Evolutionary conservation across 2,797 vertebrate genomes (phyloP).

Genomic region (Chelmon rostratus): DNA sequence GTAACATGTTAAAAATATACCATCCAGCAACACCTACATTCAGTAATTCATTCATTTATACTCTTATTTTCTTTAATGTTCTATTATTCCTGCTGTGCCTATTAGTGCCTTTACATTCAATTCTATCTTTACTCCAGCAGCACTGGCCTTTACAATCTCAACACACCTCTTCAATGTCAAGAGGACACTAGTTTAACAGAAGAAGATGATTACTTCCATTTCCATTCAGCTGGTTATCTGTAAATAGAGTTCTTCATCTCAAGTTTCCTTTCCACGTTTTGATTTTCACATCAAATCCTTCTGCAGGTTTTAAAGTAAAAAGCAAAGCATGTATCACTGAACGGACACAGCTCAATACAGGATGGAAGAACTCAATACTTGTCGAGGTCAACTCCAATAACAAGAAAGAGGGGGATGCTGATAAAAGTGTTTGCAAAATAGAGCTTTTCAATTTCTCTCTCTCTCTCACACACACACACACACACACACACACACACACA

Average conservation of each 20-base stretch:
- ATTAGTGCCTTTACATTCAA: neutral
- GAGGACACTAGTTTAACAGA: neutral
- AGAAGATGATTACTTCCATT: neutral
- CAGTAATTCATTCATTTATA: too few species aligned
- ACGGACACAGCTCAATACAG: neutral
- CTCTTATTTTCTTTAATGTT: neutral
- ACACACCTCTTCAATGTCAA: neutral
- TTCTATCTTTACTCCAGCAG: too few species aligned
- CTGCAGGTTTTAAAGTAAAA: neutral
- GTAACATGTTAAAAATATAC: neutral
- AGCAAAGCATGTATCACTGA: neutral
- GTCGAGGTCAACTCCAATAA: conserved; percentile 54
- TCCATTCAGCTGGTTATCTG: neutral
- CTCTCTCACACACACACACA: neutral
- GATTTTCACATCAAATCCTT: neutral
- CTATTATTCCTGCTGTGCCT: neutral
- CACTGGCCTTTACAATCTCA: neutral
- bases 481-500: conserved; percentile 7
- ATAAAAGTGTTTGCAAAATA: conserved; percentile 49
- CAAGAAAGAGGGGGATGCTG: conserved; percentile 13
- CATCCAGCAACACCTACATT: neutral
- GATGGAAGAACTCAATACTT: conserved; percentile 10
- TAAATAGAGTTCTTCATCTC: neutral
- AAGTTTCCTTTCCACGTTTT: neutral
- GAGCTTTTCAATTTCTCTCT: conserved; percentile 21